phyloP scores from a whole-genome alignment of 2,888 invertebrate species.

The Drosophila ochracea region DNA sequence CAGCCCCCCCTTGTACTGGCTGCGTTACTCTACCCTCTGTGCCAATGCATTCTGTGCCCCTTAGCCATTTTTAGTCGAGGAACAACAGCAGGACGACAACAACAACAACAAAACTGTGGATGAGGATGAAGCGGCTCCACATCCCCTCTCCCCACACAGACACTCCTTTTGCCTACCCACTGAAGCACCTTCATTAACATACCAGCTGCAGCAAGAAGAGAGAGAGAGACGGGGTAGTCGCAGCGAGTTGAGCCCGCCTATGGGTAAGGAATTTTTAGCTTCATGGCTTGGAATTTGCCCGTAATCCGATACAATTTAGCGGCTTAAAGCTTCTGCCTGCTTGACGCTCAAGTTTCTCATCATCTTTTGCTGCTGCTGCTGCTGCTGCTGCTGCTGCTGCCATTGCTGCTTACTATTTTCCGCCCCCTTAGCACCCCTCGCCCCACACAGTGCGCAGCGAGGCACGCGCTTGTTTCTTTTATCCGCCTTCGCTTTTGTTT shows the following conservation, averaged over 20 bases:
- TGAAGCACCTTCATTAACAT: slow-evolving; percentile 80
- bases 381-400: slow-evolving; percentile 11
- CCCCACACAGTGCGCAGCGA: slow-evolving; percentile 23
- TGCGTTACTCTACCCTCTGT: slow-evolving; percentile 15
- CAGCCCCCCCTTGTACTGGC: background rate
- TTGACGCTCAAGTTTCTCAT: slow-evolving; percentile 78
- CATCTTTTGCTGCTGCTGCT: slow-evolving; percentile 56
- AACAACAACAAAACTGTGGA: slow-evolving; percentile 13
- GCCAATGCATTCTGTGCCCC: slow-evolving; percentile 68
- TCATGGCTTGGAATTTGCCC: slow-evolving; percentile 75
- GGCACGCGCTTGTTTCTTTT: slow-evolving; percentile 70
- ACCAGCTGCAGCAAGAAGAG: slow-evolving; percentile 59
- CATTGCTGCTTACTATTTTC: slow-evolving; percentile 29
- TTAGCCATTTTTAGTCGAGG: slow-evolving; percentile 60
- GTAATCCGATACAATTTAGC: slow-evolving; percentile 81
- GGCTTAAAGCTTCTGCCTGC: slow-evolving; percentile 81
- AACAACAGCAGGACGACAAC: slow-evolving; percentile 47
- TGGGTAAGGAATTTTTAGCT: slow-evolving; percentile 73
- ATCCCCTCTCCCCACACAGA: background rate
- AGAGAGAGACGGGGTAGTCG: background rate
- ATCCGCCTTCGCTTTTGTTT: slow-evolving; percentile 67
- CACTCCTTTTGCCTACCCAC: slow-evolving; percentile 3
- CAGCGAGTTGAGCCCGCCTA: slow-evolving; percentile 30
- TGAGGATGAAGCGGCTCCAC: background rate
- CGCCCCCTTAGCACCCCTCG: background rate